Base-by-base conservation (phyloP, 2,888 invertebrate genomes). In the Drosophila quinaria region DNA sequence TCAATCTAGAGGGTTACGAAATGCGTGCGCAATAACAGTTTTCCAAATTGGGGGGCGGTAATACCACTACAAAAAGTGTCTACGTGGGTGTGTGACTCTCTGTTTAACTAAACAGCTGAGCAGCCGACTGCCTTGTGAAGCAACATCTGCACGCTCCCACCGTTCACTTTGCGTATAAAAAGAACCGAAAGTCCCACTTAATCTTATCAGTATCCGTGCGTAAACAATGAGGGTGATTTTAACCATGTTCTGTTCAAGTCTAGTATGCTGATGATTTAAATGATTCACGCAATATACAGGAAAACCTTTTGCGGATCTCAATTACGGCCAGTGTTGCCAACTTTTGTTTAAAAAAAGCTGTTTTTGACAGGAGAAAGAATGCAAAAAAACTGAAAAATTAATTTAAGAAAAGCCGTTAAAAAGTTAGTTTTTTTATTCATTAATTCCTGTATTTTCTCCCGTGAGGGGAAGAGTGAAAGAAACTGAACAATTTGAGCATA, bases 41-140 rank as follows among this genome's bases (percentile, higher is more conserved):
- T 52, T 31, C 17, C 4, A 39, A 51, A 37, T 66, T 67, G 13
- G 44, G 89, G 84, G 84, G 84, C 84, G 84, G 89, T 78, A 76
- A 70, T 83, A 51, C 33, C 41, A 15, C 33, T 35, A 13, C 64
- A 39, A 79, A 72, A 77, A 77, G 44, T 77, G 77, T 77, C 41
- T 77, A 77, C 77, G 77, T 77, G 77, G 76, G 76, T 79, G 49
- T 70, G 46, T 42, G 37, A 46, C 33, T 35, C 17, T 55, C 22
- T 25, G 25, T 46, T 31, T 15, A 41, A 17, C 17, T 15, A 37
- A 74, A 56, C 77, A 77, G 74, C 66, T 79, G 65, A 74, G 41
- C 54, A 44, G 25, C 13, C 39, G 60, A 25, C 22, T n/a, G 55
- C 22, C 9, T 31, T 25, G 29, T 44, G 25, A 54, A 42, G 55